Conservation (phyloP, 2,113 vertebrate species). For the Odobenus rosmarus region DNA sequence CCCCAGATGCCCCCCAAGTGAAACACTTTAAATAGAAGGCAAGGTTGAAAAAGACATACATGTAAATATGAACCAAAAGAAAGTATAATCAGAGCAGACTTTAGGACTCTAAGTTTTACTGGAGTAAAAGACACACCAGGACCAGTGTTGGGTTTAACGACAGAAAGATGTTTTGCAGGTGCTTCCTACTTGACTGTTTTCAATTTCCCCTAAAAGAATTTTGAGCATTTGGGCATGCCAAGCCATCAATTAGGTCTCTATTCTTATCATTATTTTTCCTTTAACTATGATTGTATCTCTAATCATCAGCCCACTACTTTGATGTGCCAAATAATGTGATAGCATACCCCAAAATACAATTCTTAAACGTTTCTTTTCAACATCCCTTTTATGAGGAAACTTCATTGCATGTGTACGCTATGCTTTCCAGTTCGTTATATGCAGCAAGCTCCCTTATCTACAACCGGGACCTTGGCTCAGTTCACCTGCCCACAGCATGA, state of each 20-base stretch:
- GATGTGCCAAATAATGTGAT: not conserved
- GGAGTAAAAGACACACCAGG: not conserved
- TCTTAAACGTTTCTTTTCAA: not conserved
- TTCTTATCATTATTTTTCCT: not conserved
- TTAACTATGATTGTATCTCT: not conserved
- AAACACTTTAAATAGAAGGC: not conserved
- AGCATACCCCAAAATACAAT: not conserved
- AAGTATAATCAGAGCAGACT: not conserved
- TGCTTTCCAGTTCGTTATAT: not conserved
- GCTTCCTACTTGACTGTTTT: not conserved
- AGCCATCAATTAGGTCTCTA: not conserved
- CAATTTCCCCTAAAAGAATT: not conserved
- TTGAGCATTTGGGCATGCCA: not conserved
- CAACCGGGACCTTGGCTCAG: not conserved
- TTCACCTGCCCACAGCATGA: accelerated
- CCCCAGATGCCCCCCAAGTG: not conserved
- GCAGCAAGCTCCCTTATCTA: not conserved
- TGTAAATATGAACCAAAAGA: not conserved
- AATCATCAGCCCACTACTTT: not conserved
- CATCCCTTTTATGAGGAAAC: not conserved
- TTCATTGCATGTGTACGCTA: accelerated
- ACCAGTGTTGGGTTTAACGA: not conserved
- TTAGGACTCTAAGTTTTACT: not conserved
- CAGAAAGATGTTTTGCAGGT: not conserved
- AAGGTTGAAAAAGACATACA: not conserved